Base-by-base conservation (phyloP, 1,140 invertebrate species). In the Drosophila asahinai region DNA sequence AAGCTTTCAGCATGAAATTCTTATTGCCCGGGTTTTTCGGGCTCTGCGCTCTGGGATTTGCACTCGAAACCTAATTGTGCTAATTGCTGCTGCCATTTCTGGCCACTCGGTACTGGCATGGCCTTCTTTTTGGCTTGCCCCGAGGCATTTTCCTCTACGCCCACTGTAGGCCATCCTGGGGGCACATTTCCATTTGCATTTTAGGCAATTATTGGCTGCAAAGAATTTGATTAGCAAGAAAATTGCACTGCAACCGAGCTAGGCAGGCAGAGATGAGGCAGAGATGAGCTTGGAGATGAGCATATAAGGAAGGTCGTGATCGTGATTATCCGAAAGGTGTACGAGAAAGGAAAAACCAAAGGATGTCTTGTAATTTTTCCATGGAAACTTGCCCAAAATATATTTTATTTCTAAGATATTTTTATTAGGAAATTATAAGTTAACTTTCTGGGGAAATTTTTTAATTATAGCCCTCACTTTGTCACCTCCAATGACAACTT, bases 11-110 rank as follows among this genome's bases (percentile, higher is more conserved):
- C 86, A 91, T 90, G 57, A 90, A 83, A 86, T 90, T 86, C 86
- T 91, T 91, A 89, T 89, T 84, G 77, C 42, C 27, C 61, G 52
- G 52, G 54, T 15, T 52, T 30, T 52, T 49, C 54, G 45, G 27
- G 65, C 17, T 9, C 75, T 75, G 84, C 72, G 83, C 89, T 91
- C 78, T 87, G 89, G 89, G 89, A 91, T 86, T 91, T 91, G 87
- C 72, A 91, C 78, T 91, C 89, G 89, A 87, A 91, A 91, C 89
- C 81, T 91, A 91, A 91, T 91, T 91, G 86, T 91, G 89, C 89
- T 91, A 91, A 91, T 91, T 91, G 89, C 83, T 57, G 54, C 54
- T 57, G 36, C 54, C 54, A 57, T 57, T 57, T 57, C 54, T 57
- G 54, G 52, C 52, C 52, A 55, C 33, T 55, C 14, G 52, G 19